Conservation (phyloP, 2,797 vertebrate genomes). For the Chiroxiphia lanceolata region DNA sequence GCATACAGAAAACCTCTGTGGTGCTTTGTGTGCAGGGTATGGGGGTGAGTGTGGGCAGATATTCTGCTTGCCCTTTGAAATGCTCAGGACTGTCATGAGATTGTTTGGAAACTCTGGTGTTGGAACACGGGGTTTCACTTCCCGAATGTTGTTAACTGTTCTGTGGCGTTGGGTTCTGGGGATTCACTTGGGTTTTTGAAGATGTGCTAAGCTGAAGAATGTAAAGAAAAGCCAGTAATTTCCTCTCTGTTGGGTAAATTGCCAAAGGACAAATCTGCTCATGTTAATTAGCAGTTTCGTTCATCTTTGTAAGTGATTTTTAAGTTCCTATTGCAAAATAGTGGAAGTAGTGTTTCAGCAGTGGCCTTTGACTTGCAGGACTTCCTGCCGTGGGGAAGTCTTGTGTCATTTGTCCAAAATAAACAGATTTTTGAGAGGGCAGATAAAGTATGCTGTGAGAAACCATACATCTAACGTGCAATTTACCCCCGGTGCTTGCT, state of each 20-base stretch:
- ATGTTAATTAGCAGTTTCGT: background rate
- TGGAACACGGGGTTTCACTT: conserved; percentile 28
- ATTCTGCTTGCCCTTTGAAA: background rate
- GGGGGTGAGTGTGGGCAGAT: background rate
- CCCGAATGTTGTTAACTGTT: background rate
- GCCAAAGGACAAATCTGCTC: background rate
- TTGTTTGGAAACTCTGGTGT: background rate
- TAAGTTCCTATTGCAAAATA: conserved; percentile 18
- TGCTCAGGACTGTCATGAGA: background rate
- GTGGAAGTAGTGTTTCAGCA: conserved; percentile 52
- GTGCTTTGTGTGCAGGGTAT: background rate
- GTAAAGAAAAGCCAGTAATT: background rate
- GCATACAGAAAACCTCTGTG: background rate
- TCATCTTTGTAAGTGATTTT: conserved; percentile 11
- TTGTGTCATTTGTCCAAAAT: conserved; percentile 27
- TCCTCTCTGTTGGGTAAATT: background rate
- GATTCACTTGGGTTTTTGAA: background rate
- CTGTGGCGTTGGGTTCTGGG: background rate
- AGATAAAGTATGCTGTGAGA: background rate
- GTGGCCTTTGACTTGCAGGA: conserved; percentile 28
- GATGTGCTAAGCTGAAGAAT: background rate
- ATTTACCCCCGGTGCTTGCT: background rate
- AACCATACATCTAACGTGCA: background rate
- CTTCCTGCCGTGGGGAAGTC: conserved; percentile 36
- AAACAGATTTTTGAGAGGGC: background rate